Conservation (phyloP, 2,113 vertebrate genomes). For the Dipodomys stephensi region DNA sequence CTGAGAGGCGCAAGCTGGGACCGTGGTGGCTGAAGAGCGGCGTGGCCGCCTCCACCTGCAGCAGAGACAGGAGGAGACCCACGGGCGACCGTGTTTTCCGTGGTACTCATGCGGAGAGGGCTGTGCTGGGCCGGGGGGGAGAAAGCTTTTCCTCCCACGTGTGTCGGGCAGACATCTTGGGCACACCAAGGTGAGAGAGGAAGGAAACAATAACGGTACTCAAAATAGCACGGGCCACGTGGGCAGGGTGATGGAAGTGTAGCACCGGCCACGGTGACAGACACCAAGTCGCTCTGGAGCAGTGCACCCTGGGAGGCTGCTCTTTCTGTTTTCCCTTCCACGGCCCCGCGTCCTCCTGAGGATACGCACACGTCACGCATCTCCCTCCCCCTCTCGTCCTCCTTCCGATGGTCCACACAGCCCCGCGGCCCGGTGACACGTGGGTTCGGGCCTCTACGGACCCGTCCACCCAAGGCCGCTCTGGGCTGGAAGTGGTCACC, state of each 20-base stretch:
- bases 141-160: constrained; percentile 72
- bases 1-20: too few species aligned
- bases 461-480: too few species aligned
- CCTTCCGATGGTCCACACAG: not conserved
- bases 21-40: too few species aligned
- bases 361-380: constrained; percentile 73
- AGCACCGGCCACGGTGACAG: constrained; percentile 67
- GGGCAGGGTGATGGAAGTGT: constrained; percentile 73
- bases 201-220: constrained; percentile 62
- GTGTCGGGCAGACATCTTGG: constrained; percentile 81
- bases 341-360: constrained; percentile 62
- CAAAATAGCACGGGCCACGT: constrained; percentile 73
- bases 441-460: fast-evolving
- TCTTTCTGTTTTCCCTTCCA: constrained; percentile 42
- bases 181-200: constrained; percentile 51
- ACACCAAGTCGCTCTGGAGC: constrained; percentile 71
- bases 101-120: too few species aligned
- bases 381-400: not conserved
- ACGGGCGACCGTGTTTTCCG: too few species aligned
- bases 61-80: too few species aligned
- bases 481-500: too few species aligned
- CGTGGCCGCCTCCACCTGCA: too few species aligned
- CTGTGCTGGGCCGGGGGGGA: constrained; percentile 61
- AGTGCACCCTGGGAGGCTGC: constrained; percentile 30
- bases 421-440: constrained; percentile 32